phyloP scores from a whole-genome alignment of 1,140 invertebrate species.

The Drosophila orena region DNA sequence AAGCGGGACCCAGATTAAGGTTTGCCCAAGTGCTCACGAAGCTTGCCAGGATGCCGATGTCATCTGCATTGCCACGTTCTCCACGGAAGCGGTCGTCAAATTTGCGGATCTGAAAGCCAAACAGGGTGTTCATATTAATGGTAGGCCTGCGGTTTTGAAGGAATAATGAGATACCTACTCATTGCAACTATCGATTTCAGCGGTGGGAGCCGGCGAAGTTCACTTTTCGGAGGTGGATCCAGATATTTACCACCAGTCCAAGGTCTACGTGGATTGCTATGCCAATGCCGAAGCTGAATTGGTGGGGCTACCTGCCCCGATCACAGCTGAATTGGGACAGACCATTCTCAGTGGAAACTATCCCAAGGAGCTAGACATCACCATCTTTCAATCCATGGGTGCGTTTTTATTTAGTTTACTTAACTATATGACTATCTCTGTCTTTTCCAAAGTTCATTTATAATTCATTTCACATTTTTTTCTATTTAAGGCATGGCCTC shows the following conservation, averaged over 20 bases:
- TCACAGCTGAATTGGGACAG: slow-evolving; percentile 84
- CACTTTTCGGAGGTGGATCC: slow-evolving; percentile 83
- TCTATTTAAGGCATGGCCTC: slow-evolving; percentile 64
- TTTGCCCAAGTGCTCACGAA: slow-evolving; percentile 11
- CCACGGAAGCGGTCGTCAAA: slow-evolving; percentile 35
- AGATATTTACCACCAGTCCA: slow-evolving; percentile 75
- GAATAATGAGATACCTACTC: neutral
- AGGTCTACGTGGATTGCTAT: slow-evolving; percentile 84
- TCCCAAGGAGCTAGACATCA: slow-evolving; percentile 10
- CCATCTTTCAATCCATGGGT: slow-evolving; percentile 77
- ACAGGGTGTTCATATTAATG: slow-evolving; percentile 62
- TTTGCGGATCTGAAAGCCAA: slow-evolving; percentile 23
- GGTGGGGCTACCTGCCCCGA: slow-evolving; percentile 56
- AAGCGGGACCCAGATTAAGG: slow-evolving; percentile 14
- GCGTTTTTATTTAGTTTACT: neutral
- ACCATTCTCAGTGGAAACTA: slow-evolving; percentile 61
- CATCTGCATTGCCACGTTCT: slow-evolving; percentile 67
- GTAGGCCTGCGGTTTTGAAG: slow-evolving; percentile 17
- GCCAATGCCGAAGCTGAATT: slow-evolving; percentile 83
- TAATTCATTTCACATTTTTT: neutral
- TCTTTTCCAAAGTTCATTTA: neutral
- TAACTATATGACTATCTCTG: slow-evolving; percentile 5
- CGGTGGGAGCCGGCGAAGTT: slow-evolving; percentile 84
- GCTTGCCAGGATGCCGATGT: slow-evolving; percentile 53
- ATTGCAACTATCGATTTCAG: slow-evolving; percentile 42